Conservation (phyloP, 1,140 invertebrate genomes). For the Camponotus vicinus region DNA sequence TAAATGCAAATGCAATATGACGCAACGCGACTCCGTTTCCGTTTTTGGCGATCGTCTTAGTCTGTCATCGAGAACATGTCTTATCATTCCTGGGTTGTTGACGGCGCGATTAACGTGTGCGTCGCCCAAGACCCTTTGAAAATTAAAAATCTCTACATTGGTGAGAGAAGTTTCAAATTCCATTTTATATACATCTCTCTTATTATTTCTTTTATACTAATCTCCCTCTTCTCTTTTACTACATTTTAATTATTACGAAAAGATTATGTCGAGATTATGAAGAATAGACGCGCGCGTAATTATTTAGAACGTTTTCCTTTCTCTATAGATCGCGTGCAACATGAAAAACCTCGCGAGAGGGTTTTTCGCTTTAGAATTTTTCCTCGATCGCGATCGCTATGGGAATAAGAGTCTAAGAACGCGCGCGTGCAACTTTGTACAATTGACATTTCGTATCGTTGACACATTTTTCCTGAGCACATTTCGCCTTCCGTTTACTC, state of each 20-base stretch:
- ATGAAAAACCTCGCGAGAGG: slow-evolving; percentile 21
- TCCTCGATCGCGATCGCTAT: slow-evolving; percentile 40
- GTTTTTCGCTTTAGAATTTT: slow-evolving; percentile 27
- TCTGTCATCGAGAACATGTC: slow-evolving; percentile 58
- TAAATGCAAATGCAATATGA: slow-evolving; percentile 20
- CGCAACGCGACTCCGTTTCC: slow-evolving; percentile 27
- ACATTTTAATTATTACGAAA: slow-evolving; percentile 35
- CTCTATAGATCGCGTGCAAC: slow-evolving; percentile 21
- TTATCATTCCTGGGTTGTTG: slow-evolving; percentile 76
- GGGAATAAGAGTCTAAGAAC: slow-evolving; percentile 29
- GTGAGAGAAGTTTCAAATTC: slow-evolving; percentile 28
- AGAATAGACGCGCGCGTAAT: slow-evolving; percentile 44
- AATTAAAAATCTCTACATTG: slow-evolving; percentile 25
- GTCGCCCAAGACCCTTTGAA: slow-evolving; percentile 10
- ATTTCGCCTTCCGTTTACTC: slow-evolving; percentile 40
- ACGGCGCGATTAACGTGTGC: slow-evolving; percentile 60
- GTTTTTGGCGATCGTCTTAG: slow-evolving; percentile 54
- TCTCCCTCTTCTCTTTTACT: slow-evolving; percentile 30
- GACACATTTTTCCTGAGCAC: slow-evolving; percentile 30
- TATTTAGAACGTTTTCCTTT: slow-evolving; percentile 32
- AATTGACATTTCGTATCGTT: slow-evolving; percentile 53
- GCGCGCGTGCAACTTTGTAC: slow-evolving; percentile 45
- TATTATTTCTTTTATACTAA: slow-evolving; percentile 37
- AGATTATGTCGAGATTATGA: slow-evolving; percentile 9
- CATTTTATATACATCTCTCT: slow-evolving; percentile 28